Base-by-base conservation (phyloP, 92 coral and sea anemone genomes). In the Micromussa lordhowensis region DNA sequence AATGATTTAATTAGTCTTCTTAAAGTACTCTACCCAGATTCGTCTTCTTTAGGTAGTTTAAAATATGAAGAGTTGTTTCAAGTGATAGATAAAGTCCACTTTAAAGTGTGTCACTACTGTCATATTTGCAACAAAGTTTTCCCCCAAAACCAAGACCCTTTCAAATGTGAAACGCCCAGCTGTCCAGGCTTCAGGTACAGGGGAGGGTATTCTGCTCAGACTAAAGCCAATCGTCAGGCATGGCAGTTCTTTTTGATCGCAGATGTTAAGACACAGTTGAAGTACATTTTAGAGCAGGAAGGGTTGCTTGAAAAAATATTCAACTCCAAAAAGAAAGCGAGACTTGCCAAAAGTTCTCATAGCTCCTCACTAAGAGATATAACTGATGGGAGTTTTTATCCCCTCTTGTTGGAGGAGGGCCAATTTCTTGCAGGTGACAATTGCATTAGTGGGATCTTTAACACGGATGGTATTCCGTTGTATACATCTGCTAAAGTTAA, bases 31-130 rank as follows among this genome's bases (percentile, higher is more conserved):
- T 59, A 21, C 26, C 95, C 91, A 38, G 78, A 81, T 10, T 75
- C 71, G 13, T 68, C 68, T 29, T 22, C 63, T 35, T 48, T 51
- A 22, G 75, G 75, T 11, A 19, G 38, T 72, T 26, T 58, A 53
- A 88, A 82, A 24, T 84, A 66, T 80, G 92, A 88, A 54, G 81
- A 82, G 13, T 38, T 92, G 61, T 79, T 80, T 63, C 66, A 78
- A 79, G 77, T 63, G 59, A 77, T 75, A 22, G 92, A 80, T 84
- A 44, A 77, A 19, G 76, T 54, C 13, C 31, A 85, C 32, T 85
- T 88, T 40, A 92, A 88, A 81, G 94, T 80, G 34, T 88, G 84
- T 59, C 92, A 92, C 85, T 92, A 88, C 53, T 92, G 94, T 53
- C 78, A 74, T 7, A 74, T 76, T 51, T 92, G 92, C 63, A 35